Conservation (phyloP, 2,113 vertebrate genomes). For the Entelurus aequoreus region DNA sequence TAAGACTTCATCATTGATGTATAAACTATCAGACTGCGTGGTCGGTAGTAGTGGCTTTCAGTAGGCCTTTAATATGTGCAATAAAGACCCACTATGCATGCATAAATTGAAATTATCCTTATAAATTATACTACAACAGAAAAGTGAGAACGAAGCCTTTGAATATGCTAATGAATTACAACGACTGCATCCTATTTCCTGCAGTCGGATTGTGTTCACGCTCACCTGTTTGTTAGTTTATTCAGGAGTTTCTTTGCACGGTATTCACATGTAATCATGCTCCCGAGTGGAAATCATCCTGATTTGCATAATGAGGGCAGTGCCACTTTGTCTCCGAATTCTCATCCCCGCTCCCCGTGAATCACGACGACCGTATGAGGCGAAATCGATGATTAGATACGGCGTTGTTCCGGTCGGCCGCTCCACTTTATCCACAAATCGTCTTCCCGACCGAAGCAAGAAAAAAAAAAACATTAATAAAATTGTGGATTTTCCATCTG, state of each 20-base stretch:
- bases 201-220: not conserved
- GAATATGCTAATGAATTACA: not conserved
- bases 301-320: conserved; percentile 10
- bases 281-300: conserved; percentile 5
- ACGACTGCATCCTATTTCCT: not conserved
- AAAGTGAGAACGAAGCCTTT: not conserved
- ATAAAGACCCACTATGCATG: too few relatives aligned
- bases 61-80: too few relatives aligned
- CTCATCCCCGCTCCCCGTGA: conserved; percentile 19
- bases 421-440: conserved; percentile 34
- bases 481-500: conserved; percentile 15
- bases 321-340: not conserved
- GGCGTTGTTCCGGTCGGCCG: conserved; percentile 22
- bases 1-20: too few relatives aligned
- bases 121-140: not conserved
- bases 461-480: not conserved
- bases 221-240: not conserved
- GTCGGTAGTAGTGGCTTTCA: too few relatives aligned
- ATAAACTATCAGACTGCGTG: too few relatives aligned
- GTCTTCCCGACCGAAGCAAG: conserved; percentile 9
- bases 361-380: conserved; percentile 19
- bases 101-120: too few relatives aligned
- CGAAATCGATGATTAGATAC: conserved; percentile 33
- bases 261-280: conserved; percentile 1
- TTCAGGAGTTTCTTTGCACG: not conserved